Conservation (phyloP, 2,888 invertebrate genomes). For the Epinotia ramella region DNA sequence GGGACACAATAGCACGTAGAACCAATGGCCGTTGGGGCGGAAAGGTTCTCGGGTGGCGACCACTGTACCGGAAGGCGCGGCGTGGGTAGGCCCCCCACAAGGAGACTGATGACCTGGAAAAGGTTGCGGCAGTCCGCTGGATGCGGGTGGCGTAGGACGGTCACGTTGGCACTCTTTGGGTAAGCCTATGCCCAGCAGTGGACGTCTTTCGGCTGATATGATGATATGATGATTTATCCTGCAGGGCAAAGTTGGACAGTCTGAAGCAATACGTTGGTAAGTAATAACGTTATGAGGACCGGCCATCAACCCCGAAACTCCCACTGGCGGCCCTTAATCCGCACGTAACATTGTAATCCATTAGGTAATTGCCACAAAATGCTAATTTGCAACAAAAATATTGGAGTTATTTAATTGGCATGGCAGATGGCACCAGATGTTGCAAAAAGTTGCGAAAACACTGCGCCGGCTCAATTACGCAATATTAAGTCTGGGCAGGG, state of each 20-base stretch:
- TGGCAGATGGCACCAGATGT: constrained; percentile 39
- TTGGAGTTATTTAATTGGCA: constrained; percentile 33
- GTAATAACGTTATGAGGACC: constrained; percentile 1
- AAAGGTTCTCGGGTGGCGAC: too few relatives aligned
- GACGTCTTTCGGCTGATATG: too few relatives aligned
- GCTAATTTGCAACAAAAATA: constrained; percentile 41
- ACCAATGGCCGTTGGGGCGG: too few relatives aligned
- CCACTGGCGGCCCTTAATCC: constrained; percentile 16
- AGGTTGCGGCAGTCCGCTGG: too few relatives aligned
- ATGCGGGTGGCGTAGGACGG: too few relatives aligned
- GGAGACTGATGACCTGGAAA: too few relatives aligned
- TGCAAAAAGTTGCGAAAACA: constrained; percentile 35
- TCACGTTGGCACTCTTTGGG: too few relatives aligned
- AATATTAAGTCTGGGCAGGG: constrained; percentile 30
- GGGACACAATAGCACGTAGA: too few relatives aligned
- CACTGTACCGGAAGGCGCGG: too few relatives aligned
- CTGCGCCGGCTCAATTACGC: constrained; percentile 32
- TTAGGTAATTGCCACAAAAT: constrained; percentile 42
- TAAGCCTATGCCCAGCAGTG: too few relatives aligned
- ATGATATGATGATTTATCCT: background rate
- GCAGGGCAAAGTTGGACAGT: background rate
- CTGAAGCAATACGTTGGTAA: background rate
- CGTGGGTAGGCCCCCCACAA: too few relatives aligned
- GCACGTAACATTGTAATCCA: constrained; percentile 22
- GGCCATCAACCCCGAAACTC: constrained; percentile 3